Evolutionary conservation across 2,888 invertebrate genomes (phyloP), one percentile per base, ranked within the genome.

Genomic region (Hecatera dysodea): DNA sequence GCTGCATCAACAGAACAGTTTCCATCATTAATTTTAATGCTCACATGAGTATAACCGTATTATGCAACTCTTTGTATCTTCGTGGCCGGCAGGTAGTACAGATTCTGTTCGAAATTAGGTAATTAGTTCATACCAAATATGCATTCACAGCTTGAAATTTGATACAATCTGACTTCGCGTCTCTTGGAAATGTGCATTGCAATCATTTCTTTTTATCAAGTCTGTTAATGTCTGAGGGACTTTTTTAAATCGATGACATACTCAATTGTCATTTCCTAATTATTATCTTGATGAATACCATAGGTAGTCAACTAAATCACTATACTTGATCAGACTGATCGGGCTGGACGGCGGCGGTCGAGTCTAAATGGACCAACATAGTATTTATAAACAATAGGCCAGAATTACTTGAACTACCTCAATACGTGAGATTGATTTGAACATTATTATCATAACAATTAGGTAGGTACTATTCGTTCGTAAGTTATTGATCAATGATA

Each of bases 51-150:
- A 27, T 46, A 61, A 50, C 42, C 24, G 7, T 57, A 52, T 80
- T 80, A 80, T 68, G 76, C 75, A 83, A 80, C 56, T 50, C 29
- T 68, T 48, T 55, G 60, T 55, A 44, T 56, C 67, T 69, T 65
- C 46, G 46, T 19, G 29, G 27, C 52, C 29, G 15, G n/a, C 60
- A 56, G 19, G 33, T 57, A 64, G 72, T 33, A 83, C 44, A 66
- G 56, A 64, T 69, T 76, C 63, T 75, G 48, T 71, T 81, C 55
- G 66, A 59, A 81, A 81, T 81, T 67, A 81, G 80, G 84, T 81
- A 81, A 81, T 81, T 76, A 63, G 84, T 77, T 56, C 82, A 84
- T 8, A 66, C 17, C 39, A 64, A 67, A 80, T n/a, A 68, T 82
- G 82, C 67, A 50, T 50, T 60, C 57, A 8, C 29, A n/a, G 63